phyloP scores from a whole-genome alignment of 2,797 vertebrate species.

The Sebastes minor region DNA sequence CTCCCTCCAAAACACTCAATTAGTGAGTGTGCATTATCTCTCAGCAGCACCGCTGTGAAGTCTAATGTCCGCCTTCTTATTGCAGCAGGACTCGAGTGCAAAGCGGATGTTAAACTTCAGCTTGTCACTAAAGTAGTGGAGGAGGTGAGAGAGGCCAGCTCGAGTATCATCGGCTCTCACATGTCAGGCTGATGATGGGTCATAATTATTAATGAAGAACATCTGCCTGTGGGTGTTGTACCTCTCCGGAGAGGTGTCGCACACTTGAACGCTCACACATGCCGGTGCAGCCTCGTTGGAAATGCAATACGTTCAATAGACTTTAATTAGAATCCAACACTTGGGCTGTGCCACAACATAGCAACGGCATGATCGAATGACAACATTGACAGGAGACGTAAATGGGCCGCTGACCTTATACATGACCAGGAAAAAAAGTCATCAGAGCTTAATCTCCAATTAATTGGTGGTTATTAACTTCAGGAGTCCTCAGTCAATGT shows the following conservation, averaged over 20 bases:
- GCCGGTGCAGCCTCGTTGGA: neutral
- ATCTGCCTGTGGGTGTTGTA: conserved; percentile 44
- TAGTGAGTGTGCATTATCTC: conserved; percentile 47
- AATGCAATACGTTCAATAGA: neutral
- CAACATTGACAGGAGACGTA: neutral
- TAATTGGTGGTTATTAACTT: conserved; percentile 1
- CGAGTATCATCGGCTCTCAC: conserved; percentile 6
- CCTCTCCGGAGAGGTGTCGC: conserved; percentile 19
- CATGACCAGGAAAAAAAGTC: conserved; percentile 1
- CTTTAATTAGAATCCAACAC: conserved; percentile 23
- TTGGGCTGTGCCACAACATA: neutral
- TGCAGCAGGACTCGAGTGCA: neutral
- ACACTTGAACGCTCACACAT: conserved; percentile 9
- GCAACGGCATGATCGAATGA: neutral
- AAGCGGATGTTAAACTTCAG: conserved; percentile 31
- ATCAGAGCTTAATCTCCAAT: neutral
- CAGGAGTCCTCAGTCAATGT: neutral
- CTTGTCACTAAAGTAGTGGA: neutral
- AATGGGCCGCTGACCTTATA: neutral
- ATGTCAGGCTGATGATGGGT: conserved; percentile 24
- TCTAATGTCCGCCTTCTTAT: neutral
- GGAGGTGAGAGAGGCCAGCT: conserved; percentile 8
- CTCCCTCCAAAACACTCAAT: conserved; percentile 52
- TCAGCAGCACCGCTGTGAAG: conserved; percentile 1
- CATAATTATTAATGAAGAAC: conserved; percentile 62